These are phyloP conservation scores for Dolichallabes microphthalmus DNA, from an alignment of 2,113 vertebrate species.

Conservation along the genomic window DNA sequence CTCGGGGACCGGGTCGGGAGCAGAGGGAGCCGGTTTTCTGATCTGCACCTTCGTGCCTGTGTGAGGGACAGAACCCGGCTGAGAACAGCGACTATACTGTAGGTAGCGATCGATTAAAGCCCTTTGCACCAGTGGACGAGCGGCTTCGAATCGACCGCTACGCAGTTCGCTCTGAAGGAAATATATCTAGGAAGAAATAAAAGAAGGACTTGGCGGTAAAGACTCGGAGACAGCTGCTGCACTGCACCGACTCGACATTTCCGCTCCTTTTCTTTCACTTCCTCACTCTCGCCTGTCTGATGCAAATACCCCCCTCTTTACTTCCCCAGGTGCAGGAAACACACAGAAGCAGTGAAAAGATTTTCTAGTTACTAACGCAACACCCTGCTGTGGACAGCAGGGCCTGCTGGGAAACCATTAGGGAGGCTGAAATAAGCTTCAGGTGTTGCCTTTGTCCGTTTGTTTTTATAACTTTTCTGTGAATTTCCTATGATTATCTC, in stretches of 20 bases:
- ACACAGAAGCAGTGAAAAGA: conserved; percentile 31
- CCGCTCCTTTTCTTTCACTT: conserved; percentile 59
- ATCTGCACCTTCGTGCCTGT: conserved; percentile 81
- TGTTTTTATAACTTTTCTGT: not conserved
- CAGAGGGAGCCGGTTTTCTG: conserved; percentile 77
- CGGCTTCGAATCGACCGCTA: not conserved
- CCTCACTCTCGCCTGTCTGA: conserved; percentile 55
- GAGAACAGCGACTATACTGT: not conserved
- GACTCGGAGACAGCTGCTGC: conserved; percentile 56
- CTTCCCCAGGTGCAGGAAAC: conserved; percentile 46
- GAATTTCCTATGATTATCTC: not conserved
- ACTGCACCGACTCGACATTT: conserved; percentile 44
- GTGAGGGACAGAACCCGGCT: conserved; percentile 4
- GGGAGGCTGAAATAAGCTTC: conserved; percentile 24
- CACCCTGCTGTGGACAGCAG: conserved; percentile 24
- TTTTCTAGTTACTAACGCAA: conserved; percentile 25
- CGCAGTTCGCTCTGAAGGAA: not conserved
- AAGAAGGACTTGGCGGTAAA: not conserved
- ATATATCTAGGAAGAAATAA: not conserved
- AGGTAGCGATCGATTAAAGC: not conserved
- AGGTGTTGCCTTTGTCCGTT: not conserved
- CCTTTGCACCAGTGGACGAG: not conserved
- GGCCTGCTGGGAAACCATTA: not conserved
- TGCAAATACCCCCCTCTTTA: conserved; percentile 58
- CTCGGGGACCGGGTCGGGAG: conserved; percentile 77